Evolutionary conservation across 2,113 vertebrate genomes (phyloP).

Genomic region (Pimephales promelas): DNA sequence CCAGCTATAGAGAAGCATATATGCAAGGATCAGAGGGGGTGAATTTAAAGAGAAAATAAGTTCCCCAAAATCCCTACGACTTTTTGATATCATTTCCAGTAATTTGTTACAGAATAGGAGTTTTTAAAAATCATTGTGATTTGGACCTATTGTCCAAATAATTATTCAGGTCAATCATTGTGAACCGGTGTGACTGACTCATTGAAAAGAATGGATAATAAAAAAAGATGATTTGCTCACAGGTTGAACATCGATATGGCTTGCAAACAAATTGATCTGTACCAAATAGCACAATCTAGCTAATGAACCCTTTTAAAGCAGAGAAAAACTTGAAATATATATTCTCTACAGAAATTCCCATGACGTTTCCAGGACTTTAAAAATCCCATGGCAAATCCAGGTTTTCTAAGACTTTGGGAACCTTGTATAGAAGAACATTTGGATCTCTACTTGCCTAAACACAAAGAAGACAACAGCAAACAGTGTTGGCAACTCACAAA

Average conservation of each 20-base stretch:
- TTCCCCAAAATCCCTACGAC: neutral
- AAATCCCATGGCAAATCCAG: neutral
- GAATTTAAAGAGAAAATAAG: neutral
- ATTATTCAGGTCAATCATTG: neutral
- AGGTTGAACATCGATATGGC: no score
- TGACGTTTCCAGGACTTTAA: neutral
- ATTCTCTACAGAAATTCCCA: neutral
- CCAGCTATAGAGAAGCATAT: slow-evolving; percentile 76
- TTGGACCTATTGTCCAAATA: neutral
- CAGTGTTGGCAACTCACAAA: slow-evolving; percentile 78
- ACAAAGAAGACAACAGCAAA: neutral
- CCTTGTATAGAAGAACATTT: neutral
- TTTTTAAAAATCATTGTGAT: neutral
- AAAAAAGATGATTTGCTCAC: neutral
- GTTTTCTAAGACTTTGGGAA: neutral
- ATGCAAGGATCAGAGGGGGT: neutral
- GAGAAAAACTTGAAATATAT: neutral
- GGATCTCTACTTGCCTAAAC: neutral
- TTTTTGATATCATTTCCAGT: neutral
- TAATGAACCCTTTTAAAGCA: neutral
- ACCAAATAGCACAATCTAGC: neutral
- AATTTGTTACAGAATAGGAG: neutral
- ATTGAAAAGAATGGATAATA: neutral
- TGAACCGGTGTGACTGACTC: neutral
- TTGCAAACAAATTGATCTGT: neutral